These are phyloP conservation scores for Acleris holmiana DNA, from an alignment of 2,888 invertebrate species.

Conservation along the genomic window DNA sequence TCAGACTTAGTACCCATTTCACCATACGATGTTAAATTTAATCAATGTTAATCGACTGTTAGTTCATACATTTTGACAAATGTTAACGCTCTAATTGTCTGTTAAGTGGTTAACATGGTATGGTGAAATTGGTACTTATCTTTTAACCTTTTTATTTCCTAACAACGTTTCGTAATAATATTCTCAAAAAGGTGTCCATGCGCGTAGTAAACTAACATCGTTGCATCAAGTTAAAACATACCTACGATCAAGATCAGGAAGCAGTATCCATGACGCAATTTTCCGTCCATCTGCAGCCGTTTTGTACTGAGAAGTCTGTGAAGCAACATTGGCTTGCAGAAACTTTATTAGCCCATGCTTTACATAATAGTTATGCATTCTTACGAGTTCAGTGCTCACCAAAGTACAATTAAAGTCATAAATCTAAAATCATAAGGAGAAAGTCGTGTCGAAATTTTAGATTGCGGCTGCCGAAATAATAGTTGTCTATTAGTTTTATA, in stretches of 20 bases:
- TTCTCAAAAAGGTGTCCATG: not conserved
- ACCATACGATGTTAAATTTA: no score
- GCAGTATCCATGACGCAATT: slow-evolving; percentile 25
- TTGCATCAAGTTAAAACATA: slow-evolving; percentile 4
- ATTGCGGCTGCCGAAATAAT: slow-evolving; percentile 11
- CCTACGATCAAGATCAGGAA: slow-evolving; percentile 8
- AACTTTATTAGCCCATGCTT: slow-evolving; percentile 31
- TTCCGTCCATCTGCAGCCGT: slow-evolving; percentile 24
- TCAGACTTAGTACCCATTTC: no score
- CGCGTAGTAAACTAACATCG: not conserved
- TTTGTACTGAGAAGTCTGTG: slow-evolving; percentile 32
- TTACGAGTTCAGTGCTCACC: slow-evolving; percentile 6
- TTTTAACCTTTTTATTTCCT: no score
- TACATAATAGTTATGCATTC: slow-evolving; percentile 33
- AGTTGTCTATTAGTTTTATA: not conserved
- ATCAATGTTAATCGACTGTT: no score
- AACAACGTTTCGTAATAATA: no score
- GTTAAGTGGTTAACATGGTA: no score
- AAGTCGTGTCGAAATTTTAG: slow-evolving; percentile 22
- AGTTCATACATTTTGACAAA: no score
- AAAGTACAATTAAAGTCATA: slow-evolving; percentile 14
- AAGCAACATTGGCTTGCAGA: slow-evolving; percentile 27
- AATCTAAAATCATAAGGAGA: slow-evolving; percentile 24
- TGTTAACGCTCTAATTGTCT: no score
- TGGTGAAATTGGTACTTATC: no score